phyloP scores from a whole-genome alignment of 2,888 invertebrate species.

The Hypomecis punctinalis region DNA sequence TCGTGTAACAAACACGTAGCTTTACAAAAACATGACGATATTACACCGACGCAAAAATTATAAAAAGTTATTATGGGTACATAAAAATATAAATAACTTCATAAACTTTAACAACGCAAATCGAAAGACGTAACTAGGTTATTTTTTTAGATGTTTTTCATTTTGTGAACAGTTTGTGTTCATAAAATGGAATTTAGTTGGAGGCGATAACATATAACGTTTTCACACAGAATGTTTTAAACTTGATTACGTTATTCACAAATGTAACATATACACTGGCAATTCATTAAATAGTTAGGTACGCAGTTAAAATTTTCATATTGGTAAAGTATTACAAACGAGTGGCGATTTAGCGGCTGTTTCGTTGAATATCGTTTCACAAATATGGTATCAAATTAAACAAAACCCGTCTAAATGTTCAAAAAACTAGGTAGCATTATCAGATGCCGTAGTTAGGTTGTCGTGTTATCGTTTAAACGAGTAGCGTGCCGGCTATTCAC shows the following conservation, averaged over 20 bases:
- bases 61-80: constrained; percentile 7
- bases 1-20: constrained; percentile 61
- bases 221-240: not conserved
- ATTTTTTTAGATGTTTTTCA: not conserved
- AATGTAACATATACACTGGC: no score
- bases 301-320: no score
- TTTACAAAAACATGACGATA: constrained; percentile 37
- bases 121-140: not conserved
- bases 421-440: constrained; percentile 54
- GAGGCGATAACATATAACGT: not conserved
- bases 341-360: no score
- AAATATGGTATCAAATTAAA: constrained; percentile 11
- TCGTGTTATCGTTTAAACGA: constrained; percentile 71
- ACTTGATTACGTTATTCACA: no score
- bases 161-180: not conserved
- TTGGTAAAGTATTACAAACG: no score
- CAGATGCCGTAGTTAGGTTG: constrained; percentile 64
- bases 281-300: no score
- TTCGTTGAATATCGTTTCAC: no score
- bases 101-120: not conserved
- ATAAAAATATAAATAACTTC: not conserved
- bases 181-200: not conserved
- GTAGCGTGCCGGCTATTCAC: constrained; percentile 70
- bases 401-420: constrained; percentile 49
- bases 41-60: constrained; percentile 20